Base-by-base conservation (phyloP, 2,888 invertebrate species). In the Andrena dorsata region DNA sequence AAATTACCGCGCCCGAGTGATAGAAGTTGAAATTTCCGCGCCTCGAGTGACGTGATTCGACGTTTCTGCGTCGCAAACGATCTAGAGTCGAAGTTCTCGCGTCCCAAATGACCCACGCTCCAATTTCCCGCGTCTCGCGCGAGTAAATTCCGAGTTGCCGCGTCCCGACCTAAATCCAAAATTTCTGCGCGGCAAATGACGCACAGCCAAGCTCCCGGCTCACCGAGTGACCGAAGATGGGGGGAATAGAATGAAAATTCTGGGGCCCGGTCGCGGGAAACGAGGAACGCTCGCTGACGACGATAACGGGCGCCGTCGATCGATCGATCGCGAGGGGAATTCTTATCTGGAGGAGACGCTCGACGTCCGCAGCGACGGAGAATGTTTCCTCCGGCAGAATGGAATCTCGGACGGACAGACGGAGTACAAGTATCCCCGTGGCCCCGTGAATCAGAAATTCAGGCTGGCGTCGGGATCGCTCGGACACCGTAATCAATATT, bases 401-500 rank as follows among this genome's bases (percentile, higher is more conserved):
- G 51, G 72, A 84, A 84, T 76, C 72, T 69, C 61, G 72, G 64
- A 49, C 72, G 71, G 60, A 68, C 74, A 76, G 69, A 70, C 72
- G 56, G 49, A 66, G 68, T 82, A 87, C 76, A 80, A 80, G 74
- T 81, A 74, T 73, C 76, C 56, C 23, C 53, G 49, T 65, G 61
- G 47, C 41, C 47, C 71, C 2, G 74, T 78, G 83, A 86, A 87
- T 87, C 80, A 80, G 74, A 75, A 82, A 85, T 86, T 87, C 87
- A 85, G 85, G 83, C 76, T 76, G 78, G 77, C 81, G 80, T 80
- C 72, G 65, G 76, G 78, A 82, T 88, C 82, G 86, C 87, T 86
- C 85, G 83, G 83, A 88, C 83, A 83, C 71, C 63, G 83, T 88
- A 86, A 88, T 88, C 88, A 86, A 88, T 88, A 86, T 88, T 85